Evolutionary conservation across 1,140 invertebrate genomes (phyloP), one percentile per base, ranked within the genome.

Genomic region (Agraylea sexmaculata): DNA sequence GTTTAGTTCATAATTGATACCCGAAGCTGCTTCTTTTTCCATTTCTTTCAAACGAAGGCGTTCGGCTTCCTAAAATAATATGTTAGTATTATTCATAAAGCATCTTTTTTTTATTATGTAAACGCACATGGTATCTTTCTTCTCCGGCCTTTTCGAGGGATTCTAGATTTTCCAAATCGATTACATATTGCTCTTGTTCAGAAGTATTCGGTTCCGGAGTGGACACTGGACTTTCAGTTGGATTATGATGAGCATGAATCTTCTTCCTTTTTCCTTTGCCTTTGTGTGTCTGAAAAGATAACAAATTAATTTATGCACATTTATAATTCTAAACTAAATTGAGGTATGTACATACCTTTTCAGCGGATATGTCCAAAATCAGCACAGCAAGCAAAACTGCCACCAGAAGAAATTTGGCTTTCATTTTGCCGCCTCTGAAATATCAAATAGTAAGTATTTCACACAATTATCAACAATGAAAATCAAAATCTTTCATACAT

Each of bases 271-370:
- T n/a, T n/a, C n/a, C n/a, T n/a, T n/a, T n/a, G 23, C 23, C 23
- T 8, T 7, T 25, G 7, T 25, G 23, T 25, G n/a, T 25, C 7
- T 25, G 7, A 25, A 7, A 25, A 25, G n/a, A 8, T 25, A 25
- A 25, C 7, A 25, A 25, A 7, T 12, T 12, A 7, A 25, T 12
- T 8, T 25, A 25, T 8, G 23, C 12, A 25, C 7, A 25, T 25
- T 8, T 25, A 25, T 8, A 25, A 25, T 25, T 25, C 23, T n/a
- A n/a, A n/a, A n/a, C n/a, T n/a, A n/a, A n/a, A n/a, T n/a, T n/a
- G n/a, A n/a, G n/a, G n/a, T n/a, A n/a, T n/a, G n/a, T 4, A 15
- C 7, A 40, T 40, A 49, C 47, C 40, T 42, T 49, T 20, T 49
- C 39, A 19, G 39, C 47, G 0, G 39, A 34, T n/a, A 40, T 43